Percentiles rank a stretch among this genome's conserved stretches.
These are phyloP conservation scores for Semicossyphus pulcher DNA, from an alignment of 2,113 vertebrate species.

Conservation along the genomic window DNA sequence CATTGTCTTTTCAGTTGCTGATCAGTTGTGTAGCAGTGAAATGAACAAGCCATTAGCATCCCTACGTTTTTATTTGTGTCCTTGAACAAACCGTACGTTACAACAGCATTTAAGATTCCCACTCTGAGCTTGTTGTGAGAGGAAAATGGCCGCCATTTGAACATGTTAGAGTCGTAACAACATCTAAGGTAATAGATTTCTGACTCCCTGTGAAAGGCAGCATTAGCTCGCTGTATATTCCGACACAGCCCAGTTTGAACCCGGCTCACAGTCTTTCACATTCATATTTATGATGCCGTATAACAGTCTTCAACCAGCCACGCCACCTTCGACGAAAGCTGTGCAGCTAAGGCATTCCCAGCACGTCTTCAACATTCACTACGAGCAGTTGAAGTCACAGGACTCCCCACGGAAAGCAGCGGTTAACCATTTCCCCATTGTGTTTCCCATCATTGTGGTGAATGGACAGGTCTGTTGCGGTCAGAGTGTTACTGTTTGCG, in stretches of 20 bases:
- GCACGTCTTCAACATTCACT: slow-evolving; percentile 52
- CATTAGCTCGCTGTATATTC: slow-evolving; percentile 19
- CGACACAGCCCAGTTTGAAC: slow-evolving; percentile 23
- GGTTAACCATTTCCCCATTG: slow-evolving; percentile 52
- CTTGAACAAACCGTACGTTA: not conserved
- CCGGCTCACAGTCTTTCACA: slow-evolving; percentile 62
- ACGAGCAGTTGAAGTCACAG: slow-evolving; percentile 61
- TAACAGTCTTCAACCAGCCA: slow-evolving; percentile 61
- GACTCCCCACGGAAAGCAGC: slow-evolving; percentile 70
- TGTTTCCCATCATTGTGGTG: slow-evolving; percentile 71
- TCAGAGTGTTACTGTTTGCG: slow-evolving; percentile 51
- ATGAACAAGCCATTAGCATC: too few species aligned
- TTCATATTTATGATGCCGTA: slow-evolving; percentile 60
- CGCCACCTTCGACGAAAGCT: slow-evolving; percentile 14
- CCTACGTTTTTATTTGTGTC: too few species aligned
- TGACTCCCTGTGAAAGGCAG: slow-evolving; percentile 37
- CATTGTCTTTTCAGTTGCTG: too few species aligned
- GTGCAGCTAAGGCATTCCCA: slow-evolving; percentile 59
- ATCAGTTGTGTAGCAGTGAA: too few species aligned
- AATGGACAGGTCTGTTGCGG: slow-evolving; percentile 57
- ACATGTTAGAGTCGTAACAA: too few species aligned
- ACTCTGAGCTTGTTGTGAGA: not conserved
- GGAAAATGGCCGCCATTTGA: not conserved
- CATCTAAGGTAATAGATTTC: too few species aligned
- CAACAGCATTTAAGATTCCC: not conserved